Evolutionary conservation across 2,113 vertebrate species (phyloP).

Genomic region (Microcebus murinus): DNA sequence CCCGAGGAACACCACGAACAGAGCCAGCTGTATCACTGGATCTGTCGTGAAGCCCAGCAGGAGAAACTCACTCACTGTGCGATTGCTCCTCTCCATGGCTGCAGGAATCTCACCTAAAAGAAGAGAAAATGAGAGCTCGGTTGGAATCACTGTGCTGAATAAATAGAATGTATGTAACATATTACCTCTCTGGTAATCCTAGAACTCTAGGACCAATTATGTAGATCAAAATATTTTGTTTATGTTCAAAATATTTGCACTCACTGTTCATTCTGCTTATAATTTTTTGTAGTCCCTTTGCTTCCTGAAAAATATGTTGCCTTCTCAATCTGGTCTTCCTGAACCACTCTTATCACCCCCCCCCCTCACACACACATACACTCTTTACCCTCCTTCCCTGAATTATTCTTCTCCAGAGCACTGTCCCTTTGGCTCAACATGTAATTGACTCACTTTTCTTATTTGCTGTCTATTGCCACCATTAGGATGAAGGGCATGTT

Average conservation of each 20-base stretch:
- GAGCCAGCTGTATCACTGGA: neutral
- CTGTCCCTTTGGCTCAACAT: neutral
- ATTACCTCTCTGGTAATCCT: neutral
- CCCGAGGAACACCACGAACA: neutral
- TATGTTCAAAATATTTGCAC: neutral
- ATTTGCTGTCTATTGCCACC: neutral
- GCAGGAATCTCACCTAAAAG: neutral
- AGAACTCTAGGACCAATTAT: neutral
- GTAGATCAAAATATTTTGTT: neutral
- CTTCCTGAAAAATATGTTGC: neutral
- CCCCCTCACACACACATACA: too few species aligned
- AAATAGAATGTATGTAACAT: neutral
- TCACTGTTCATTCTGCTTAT: neutral
- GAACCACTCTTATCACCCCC: neutral
- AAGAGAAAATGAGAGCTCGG: neutral
- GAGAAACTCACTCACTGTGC: constrained; percentile 32
- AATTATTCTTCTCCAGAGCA: neutral
- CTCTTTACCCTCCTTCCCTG: fast-evolving
- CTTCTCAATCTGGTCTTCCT: neutral
- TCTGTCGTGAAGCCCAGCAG: constrained; percentile 52
- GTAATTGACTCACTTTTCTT: too few species aligned
- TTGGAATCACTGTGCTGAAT: neutral
- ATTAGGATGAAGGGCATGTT: neutral
- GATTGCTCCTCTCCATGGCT: constrained; percentile 5
- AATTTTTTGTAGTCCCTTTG: neutral